Conservation (phyloP, 2,797 vertebrate genomes). For the Rhadinocentrus ornatus region DNA sequence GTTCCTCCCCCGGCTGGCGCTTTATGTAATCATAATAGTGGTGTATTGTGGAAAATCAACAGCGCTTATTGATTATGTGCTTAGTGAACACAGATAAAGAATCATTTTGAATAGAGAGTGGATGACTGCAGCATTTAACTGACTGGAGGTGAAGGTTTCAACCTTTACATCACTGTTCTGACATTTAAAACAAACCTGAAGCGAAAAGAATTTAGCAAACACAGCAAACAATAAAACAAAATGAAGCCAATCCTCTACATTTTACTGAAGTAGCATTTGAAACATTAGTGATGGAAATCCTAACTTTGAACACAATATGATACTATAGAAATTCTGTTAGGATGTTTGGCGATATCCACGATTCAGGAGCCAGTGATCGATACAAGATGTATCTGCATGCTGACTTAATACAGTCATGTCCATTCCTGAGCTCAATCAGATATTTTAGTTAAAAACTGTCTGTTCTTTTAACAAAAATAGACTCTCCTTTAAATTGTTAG, state of each 20-base stretch:
- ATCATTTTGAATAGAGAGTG: background rate
- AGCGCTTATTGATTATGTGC: slow-evolving; percentile 10
- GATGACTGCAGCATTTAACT: background rate
- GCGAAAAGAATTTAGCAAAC: background rate
- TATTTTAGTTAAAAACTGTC: too few species aligned
- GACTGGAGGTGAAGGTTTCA: slow-evolving; percentile 2
- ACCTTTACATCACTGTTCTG: background rate
- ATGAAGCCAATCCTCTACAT: background rate
- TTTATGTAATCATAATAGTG: slow-evolving; percentile 1
- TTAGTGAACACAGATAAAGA: background rate
- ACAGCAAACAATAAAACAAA: too few species aligned
- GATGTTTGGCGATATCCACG: too few species aligned
- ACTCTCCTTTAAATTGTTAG: too few species aligned
- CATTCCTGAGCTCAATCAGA: too few species aligned
- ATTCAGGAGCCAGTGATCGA: too few species aligned
- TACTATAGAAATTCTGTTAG: too few species aligned
- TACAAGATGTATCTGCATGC: too few species aligned
- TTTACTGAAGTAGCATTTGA: background rate
- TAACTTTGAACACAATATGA: too few species aligned
- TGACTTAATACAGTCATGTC: too few species aligned
- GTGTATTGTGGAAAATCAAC: slow-evolving; percentile 4
- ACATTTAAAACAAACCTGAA: background rate
- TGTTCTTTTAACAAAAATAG: too few species aligned
- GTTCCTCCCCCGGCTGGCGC: slow-evolving; percentile 38
- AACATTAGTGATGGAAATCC: background rate